Evolutionary conservation across 1,140 invertebrate genomes (phyloP), one percentile per base, ranked within the genome.

Genomic region (Heliconius himera): DNA sequence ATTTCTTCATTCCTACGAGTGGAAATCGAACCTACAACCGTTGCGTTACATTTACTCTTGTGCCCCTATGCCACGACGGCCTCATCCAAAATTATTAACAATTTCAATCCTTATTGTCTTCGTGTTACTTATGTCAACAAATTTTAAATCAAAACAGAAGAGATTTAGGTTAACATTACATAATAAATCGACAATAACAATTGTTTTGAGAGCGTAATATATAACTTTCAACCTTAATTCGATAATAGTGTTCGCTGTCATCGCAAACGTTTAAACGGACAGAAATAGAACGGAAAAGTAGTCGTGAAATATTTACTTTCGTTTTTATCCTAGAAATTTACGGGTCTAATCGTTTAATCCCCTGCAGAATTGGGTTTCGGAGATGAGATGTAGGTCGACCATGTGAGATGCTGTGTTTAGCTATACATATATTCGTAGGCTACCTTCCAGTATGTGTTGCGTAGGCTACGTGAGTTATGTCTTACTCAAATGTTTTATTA

Each of bases 391-490:
- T 56, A 56, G 54, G 54, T 66, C 74, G 72, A 54, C 79, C 56
- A 73, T 70, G 70, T 73, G 36, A 13, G 60, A 20, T 22, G 74
- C 1, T 80, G 79, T 66, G 22, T 76, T 8, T 8, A n/a, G 51
- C 51, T 20, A 18, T 49, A 36, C 33, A 36, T 36, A 49, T 5
- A 49, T 18, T 49, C 46, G 20, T 51, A 51, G 18, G 6, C 49
- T 8, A 51, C 49, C 41, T 20, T 20, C 49, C 6, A 51, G 49
- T 51, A 20, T 51, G 49, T 20, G 74, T 77, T 77, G 79, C 79
- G 79, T 81, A 81, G 79, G 79, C 77, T 77, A 51, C 46, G 70
- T 77, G 79, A 81, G 72, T 81, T 81, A 77, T 81, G 74, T 81
- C 71, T 74, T 54, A 74, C 75, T 76, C 54, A 33, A 51, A 73